These are phyloP conservation scores for Varanus komodoensis DNA, from an alignment of 2,113 vertebrate species.

Conservation along the genomic window DNA sequence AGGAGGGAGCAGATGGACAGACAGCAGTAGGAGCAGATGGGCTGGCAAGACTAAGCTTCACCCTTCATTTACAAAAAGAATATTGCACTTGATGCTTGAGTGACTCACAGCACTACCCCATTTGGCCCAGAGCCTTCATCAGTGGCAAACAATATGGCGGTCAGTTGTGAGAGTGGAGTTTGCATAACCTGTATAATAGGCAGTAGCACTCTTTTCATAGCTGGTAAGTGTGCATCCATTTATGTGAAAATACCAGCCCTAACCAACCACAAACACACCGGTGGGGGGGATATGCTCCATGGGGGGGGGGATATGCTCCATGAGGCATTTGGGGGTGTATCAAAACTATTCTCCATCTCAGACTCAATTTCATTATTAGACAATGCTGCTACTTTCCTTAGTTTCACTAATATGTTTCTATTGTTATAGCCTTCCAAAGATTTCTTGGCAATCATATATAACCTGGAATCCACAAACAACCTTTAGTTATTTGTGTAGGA, in stretches of 20 bases:
- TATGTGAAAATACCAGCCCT: background rate
- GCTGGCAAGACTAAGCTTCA: constrained; percentile 14
- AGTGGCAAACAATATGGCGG: background rate
- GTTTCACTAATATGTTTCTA: background rate
- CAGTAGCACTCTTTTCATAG: background rate
- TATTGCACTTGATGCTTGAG: background rate
- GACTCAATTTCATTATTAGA: background rate
- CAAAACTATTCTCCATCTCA: background rate
- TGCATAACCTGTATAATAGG: background rate
- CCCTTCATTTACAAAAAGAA: background rate
- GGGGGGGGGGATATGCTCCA: background rate
- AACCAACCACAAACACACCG: background rate
- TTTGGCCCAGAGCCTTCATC: background rate
- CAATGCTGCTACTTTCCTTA: background rate
- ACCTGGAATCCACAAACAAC: background rate
- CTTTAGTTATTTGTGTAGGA: no score
- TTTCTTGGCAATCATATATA: background rate
- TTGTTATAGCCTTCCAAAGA: background rate
- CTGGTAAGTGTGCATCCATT: background rate
- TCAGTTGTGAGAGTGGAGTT: constrained; percentile 6
- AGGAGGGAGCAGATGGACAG: constrained; percentile 43
- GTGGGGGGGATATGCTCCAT: background rate
- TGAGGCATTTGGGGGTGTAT: background rate
- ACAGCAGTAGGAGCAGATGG: constrained; percentile 50
- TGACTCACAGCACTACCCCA: rapidly evolving